Evolutionary conservation across 2,113 vertebrate genomes (phyloP).

Genomic region (Origma solitaria): DNA sequence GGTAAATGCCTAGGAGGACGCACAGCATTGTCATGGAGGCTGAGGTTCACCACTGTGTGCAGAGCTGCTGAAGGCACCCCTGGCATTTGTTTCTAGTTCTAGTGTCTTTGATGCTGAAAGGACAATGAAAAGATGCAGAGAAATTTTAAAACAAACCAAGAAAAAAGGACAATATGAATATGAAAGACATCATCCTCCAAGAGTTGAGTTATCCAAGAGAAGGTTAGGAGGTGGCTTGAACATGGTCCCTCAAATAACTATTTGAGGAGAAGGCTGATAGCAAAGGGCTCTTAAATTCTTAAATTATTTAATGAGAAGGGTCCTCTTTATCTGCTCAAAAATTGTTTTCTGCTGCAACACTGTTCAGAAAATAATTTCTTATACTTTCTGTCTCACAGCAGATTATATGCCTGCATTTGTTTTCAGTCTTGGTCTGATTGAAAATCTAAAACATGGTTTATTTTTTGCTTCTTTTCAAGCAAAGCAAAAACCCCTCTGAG

Average conservation of each 20-base stretch:
- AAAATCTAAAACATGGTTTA: background rate
- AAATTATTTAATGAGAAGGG: background rate
- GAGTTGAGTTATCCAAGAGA: background rate
- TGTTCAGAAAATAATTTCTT: background rate
- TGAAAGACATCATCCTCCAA: background rate
- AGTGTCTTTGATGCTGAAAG: background rate
- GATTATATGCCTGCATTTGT: background rate
- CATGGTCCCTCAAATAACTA: background rate
- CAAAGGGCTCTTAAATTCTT: background rate
- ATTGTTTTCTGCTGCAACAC: background rate
- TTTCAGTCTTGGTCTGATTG: background rate
- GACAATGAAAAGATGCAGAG: background rate
- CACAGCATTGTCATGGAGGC: fast-evolving
- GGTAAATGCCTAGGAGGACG: background rate
- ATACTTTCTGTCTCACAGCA: background rate
- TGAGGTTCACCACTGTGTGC: background rate
- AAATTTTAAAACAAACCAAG: background rate
- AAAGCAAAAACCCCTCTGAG: background rate
- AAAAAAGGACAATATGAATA: background rate
- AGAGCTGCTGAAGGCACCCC: background rate
- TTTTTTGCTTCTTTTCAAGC: background rate
- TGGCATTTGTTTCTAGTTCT: background rate
- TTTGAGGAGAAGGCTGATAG: background rate
- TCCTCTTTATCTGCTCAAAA: background rate
- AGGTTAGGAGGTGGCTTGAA: background rate